phyloP scores from a whole-genome alignment of 2,797 vertebrate genomes.

The Coracias cyanogaster region DNA sequence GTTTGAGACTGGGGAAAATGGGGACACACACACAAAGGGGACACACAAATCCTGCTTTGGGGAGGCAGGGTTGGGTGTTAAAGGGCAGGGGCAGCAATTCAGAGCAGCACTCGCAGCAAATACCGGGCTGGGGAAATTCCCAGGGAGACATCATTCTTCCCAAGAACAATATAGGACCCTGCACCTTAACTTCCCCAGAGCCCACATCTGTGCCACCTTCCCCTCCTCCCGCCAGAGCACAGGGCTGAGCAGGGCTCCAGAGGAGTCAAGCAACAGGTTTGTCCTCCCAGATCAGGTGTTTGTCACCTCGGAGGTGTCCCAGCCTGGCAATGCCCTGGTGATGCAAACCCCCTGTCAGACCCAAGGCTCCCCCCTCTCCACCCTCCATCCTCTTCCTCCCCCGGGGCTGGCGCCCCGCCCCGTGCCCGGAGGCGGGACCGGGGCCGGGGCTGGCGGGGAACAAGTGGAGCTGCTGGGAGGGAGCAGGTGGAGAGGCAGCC shows the following conservation, averaged over 20 bases:
- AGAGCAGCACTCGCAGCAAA: not conserved
- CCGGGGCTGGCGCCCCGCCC: slow-evolving; percentile 56
- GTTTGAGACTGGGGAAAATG: not conserved
- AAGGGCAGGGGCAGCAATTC: not conserved
- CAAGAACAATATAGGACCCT: rapidly evolving
- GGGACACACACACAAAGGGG: not conserved
- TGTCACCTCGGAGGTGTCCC: not conserved
- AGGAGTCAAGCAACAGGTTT: not conserved
- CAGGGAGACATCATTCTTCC: not conserved
- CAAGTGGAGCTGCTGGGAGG: rapidly evolving
- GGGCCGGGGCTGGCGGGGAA: not conserved
- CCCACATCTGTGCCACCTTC: rapidly evolving
- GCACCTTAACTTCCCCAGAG: not conserved
- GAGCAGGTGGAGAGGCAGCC: slow-evolving; percentile 54
- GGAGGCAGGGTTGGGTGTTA: not conserved
- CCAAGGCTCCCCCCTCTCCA: rapidly evolving
- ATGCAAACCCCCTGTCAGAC: rapidly evolving
- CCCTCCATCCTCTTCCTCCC: slow-evolving; percentile 5
- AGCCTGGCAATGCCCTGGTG: not conserved
- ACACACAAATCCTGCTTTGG: not conserved
- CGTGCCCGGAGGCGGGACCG: slow-evolving; percentile 60
- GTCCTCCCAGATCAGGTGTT: not conserved
- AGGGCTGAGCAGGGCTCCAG: not conserved
- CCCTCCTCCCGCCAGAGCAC: not conserved
- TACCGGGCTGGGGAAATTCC: not conserved